phyloP scores from a whole-genome alignment of 2,797 vertebrate genomes.

The Okamejei kenojei region DNA sequence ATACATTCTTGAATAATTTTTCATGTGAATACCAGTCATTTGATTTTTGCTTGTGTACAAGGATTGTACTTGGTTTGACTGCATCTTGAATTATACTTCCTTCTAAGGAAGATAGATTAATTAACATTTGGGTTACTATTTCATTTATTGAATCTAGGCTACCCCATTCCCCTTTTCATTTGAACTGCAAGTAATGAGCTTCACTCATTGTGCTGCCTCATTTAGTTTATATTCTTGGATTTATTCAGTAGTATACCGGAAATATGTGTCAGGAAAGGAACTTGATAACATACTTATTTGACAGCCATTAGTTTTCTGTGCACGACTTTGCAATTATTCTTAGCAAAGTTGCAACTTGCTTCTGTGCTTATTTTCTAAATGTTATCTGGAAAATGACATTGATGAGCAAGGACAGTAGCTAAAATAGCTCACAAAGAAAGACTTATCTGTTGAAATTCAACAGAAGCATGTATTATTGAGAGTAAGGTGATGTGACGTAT shows the following conservation, averaged over 20 bases:
- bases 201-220: neutral
- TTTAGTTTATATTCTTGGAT: neutral
- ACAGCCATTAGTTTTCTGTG: neutral
- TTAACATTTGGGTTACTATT: neutral
- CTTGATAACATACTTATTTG: neutral
- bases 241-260: neutral
- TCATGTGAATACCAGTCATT: neutral
- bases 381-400: neutral
- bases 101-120: neutral
- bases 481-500: neutral
- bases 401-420: neutral
- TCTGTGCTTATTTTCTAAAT: neutral
- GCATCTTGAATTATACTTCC: neutral
- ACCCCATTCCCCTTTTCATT: neutral
- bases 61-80: neutral
- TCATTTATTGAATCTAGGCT: neutral
- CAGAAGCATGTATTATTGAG: neutral
- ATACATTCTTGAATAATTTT: no score
- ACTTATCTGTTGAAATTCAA: neutral
- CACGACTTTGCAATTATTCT: neutral
- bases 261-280: neutral
- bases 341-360: neutral
- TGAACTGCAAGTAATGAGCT: neutral
- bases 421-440: neutral
- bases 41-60: neutral